Percentiles rank a stretch among this genome's conserved stretches.
phyloP scores from a whole-genome alignment of 2,888 invertebrate species.

The Nephrotoma appendiculata region DNA sequence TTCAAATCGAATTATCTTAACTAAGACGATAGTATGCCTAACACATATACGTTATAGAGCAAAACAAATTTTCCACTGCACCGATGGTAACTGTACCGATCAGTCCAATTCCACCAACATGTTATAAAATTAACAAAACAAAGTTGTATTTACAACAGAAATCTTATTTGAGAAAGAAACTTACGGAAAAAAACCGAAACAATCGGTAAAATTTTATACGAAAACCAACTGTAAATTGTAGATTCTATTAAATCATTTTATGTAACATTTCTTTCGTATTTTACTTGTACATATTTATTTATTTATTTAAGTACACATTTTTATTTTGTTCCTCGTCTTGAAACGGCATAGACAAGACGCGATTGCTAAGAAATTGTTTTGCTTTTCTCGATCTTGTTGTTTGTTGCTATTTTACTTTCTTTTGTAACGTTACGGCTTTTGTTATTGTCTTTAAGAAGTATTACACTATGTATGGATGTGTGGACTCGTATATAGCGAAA shows the following conservation, averaged over 20 bases:
- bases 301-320: not conserved
- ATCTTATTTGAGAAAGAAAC: not conserved
- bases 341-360: not conserved
- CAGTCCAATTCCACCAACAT: too few species aligned
- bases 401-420: not conserved
- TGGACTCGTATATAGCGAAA: not conserved
- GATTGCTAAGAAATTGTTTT: not conserved
- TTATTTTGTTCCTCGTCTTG: not conserved
- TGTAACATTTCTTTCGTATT: not conserved
- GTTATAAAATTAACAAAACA: too few species aligned
- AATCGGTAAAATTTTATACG: not conserved
- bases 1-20: too few species aligned
- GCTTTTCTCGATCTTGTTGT: not conserved
- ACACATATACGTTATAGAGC: too few species aligned
- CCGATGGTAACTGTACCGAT: too few species aligned
- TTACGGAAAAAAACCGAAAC: not conserved
- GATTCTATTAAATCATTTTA: not conserved
- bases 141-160: too few species aligned
- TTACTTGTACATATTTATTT: not conserved
- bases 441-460: not conserved
- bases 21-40: too few species aligned
- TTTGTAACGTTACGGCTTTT: not conserved
- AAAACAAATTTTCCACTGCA: too few species aligned
- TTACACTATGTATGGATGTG: not conserved
- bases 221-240: not conserved